Base-by-base conservation (phyloP, 2,113 vertebrate genomes). In the Dipodomys ordii region DNA sequence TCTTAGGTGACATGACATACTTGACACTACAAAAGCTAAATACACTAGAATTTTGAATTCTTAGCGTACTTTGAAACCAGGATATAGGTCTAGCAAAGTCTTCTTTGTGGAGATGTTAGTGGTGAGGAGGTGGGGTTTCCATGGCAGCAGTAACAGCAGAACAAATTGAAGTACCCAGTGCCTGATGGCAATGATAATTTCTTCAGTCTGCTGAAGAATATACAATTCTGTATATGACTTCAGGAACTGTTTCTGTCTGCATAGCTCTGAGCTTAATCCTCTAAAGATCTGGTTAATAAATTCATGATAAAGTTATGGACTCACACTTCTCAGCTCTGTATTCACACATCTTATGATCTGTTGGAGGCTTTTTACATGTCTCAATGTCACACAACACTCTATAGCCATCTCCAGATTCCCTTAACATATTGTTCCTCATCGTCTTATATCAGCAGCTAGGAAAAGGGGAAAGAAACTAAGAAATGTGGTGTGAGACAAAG, bases 251-350 rank as follows among this genome's bases (percentile, higher is more conserved):
- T 95, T 3, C 32, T 78, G 46, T 30, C 32, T 71, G 16, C 46
- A 19, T 28, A 74, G 30, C 32, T 39, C 88, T 68, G 30, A 84
- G 53, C 4, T 27, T 87, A 71, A 73, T 82, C 87, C 78, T 91
- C 64, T 79, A 67, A 83, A 35, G 74, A 67, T 53, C 2, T 28
- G 78, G 86, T 90, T 57, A 90, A 88, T 87, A 95, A 72, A 39
- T 72, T 94, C 6, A 67, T 88, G 69, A 39, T 88, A 32, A 74
- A 79, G 78, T 46, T 35, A 35, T 16, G 32, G n/a, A 39, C 39
- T 20, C 30, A 72, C 74, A 74, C 16, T 71, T 67, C 46, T 65
- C 82, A 62, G 35, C 35, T 79, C 83, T 80, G 78, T 71, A 68
- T 6, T 13, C 22, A 83, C 18, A 32, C 22, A 23, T 30, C 62